These are phyloP conservation scores for Amiota minor DNA, from an alignment of 2,888 invertebrate species.

Conservation along the genomic window DNA sequence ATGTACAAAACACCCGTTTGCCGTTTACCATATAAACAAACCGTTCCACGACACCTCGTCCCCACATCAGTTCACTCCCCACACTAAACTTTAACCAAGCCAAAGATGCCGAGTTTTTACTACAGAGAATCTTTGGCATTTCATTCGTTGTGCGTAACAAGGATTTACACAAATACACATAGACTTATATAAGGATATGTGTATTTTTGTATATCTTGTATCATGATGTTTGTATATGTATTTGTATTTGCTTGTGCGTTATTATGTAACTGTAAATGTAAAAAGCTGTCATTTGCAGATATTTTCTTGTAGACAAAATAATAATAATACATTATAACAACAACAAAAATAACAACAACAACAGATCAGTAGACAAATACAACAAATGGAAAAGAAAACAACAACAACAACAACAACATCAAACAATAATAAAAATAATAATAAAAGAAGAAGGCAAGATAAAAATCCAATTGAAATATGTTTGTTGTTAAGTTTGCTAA, in stretches of 20 bases:
- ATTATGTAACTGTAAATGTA: slow-evolving; percentile 56
- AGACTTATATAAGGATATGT: slow-evolving; percentile 31
- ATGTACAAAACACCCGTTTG: too few relatives aligned
- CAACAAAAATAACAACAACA: slow-evolving; percentile 15
- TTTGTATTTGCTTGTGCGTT: slow-evolving; percentile 47
- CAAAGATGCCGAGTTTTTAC: too few relatives aligned
- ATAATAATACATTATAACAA: background rate
- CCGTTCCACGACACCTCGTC: too few relatives aligned
- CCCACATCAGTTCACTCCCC: too few relatives aligned
- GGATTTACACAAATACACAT: slow-evolving; percentile 30
- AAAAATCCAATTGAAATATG: slow-evolving; percentile 1
- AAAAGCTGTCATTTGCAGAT: slow-evolving; percentile 60
- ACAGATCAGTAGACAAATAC: slow-evolving; percentile 23
- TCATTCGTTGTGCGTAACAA: slow-evolving; percentile 30
- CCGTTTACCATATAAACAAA: too few relatives aligned
- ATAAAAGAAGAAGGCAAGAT: background rate
- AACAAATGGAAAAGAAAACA: background rate
- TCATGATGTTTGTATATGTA: slow-evolving; percentile 40
- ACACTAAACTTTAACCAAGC: too few relatives aligned
- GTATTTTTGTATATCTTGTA: slow-evolving; percentile 33
- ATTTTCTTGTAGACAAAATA: slow-evolving; percentile 31
- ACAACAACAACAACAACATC: too few relatives aligned
- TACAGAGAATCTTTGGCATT: background rate
- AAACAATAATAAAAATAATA: too few relatives aligned
- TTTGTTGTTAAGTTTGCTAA: background rate